Evolutionary conservation across 2,888 invertebrate species (phyloP).

Genomic region (Microplitis manilae): DNA sequence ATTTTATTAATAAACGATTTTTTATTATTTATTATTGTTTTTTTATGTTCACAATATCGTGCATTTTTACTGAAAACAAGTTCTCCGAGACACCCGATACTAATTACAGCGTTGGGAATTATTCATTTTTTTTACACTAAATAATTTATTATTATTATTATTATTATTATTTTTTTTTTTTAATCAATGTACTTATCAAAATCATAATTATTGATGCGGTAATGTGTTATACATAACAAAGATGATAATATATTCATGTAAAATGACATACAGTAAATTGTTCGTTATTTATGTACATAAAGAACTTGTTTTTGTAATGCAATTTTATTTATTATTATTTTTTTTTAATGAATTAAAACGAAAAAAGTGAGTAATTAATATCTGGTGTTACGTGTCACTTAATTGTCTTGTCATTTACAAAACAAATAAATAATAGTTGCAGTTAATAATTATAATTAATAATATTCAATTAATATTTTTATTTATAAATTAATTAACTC

Average conservation of each 20-base stretch:
- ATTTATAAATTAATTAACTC: too few species aligned
- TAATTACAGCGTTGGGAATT: conserved; percentile 22
- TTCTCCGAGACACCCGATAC: conserved; percentile 11
- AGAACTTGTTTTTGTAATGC: conserved; percentile 16
- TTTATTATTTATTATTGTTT: background rate
- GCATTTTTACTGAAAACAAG: background rate
- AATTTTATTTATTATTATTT: conserved; percentile 7
- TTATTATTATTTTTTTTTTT: background rate
- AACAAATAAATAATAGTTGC: background rate
- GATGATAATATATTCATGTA: conserved; percentile 8
- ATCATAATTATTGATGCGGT: conserved; percentile 30
- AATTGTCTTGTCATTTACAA: conserved; percentile 9
- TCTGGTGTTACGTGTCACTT: background rate
- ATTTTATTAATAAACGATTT: conserved; percentile 20
- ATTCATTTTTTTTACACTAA: conserved; percentile 1
- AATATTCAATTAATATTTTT: too few species aligned
- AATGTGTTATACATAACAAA: conserved; percentile 14
- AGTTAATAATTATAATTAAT: too few species aligned
- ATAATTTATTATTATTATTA: background rate
- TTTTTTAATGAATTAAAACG: background rate
- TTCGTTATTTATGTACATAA: conserved; percentile 9
- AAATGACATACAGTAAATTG: background rate
- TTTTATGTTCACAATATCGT: background rate
- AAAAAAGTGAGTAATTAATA: background rate
- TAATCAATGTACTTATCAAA: conserved; percentile 21